phyloP scores from a whole-genome alignment of 1,140 invertebrate genomes.

The Solen grandis region DNA sequence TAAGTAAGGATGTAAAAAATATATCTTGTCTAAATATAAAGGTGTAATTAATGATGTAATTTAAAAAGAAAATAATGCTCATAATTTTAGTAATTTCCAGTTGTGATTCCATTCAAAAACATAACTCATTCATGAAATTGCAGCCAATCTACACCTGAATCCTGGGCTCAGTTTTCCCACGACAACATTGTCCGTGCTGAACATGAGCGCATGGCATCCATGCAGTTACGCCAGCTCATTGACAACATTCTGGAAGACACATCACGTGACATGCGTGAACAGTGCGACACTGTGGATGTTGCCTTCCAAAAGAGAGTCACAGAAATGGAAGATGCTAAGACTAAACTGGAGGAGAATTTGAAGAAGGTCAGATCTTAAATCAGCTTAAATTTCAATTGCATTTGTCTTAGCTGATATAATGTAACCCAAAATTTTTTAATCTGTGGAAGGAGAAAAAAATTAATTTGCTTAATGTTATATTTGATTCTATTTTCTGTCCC shows the following conservation, averaged over 20 bases:
- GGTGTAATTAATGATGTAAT: no score
- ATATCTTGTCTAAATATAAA: no score
- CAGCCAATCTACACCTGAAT: conserved; percentile 81
- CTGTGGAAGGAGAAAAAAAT: neutral
- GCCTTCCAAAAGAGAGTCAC: conserved; percentile 78
- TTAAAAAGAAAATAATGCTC: no score
- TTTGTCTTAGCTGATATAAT: no score
- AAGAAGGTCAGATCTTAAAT: conserved; percentile 75
- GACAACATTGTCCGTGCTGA: conserved; percentile 81
- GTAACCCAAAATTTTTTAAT: no score
- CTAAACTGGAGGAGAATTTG: conserved; percentile 80
- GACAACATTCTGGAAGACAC: conserved; percentile 81
- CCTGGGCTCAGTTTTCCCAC: conserved; percentile 81
- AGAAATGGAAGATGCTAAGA: conserved; percentile 80
- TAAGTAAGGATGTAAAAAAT: no score
- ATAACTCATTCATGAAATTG: no score
- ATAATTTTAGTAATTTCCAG: no score
- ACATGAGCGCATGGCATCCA: conserved; percentile 81
- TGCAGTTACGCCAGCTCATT: conserved; percentile 79
- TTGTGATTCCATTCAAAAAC: no score
- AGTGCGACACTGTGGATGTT: conserved; percentile 79
- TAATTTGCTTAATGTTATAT: no score
- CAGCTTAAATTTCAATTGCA: neutral
- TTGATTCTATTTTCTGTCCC: no score
- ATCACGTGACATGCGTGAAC: conserved; percentile 81